Evolutionary conservation across 2,797 vertebrate species (phyloP).

Genomic region (Hephaestus fuliginosus): DNA sequence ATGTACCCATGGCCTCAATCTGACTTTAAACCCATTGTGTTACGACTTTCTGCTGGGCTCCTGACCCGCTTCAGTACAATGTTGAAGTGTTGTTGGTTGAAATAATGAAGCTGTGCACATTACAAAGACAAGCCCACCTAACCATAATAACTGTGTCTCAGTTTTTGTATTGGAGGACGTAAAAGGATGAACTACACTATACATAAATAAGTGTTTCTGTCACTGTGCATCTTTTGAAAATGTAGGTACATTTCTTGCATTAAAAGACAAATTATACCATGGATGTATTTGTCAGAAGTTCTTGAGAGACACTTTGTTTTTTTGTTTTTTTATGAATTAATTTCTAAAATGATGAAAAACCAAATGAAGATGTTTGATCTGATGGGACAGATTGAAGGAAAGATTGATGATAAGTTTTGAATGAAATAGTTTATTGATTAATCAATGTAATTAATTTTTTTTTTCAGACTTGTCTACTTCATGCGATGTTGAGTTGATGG

Average conservation of each 20-base stretch:
- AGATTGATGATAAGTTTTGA: background rate
- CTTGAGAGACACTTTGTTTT: background rate
- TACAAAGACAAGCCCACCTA: background rate
- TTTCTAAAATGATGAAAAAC: background rate
- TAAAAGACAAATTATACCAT: no score
- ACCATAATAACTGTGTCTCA: background rate
- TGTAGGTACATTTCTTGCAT: background rate
- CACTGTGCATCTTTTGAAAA: background rate
- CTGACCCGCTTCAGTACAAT: background rate
- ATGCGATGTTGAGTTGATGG: slow-evolving; percentile 28
- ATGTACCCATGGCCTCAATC: background rate
- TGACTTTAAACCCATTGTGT: background rate
- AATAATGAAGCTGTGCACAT: background rate
- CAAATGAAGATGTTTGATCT: no score
- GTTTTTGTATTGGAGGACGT: background rate
- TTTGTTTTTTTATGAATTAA: background rate
- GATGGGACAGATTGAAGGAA: background rate
- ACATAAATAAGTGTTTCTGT: background rate
- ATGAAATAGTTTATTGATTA: no score
- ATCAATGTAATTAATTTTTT: background rate
- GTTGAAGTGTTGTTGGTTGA: no score
- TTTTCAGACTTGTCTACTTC: slow-evolving; percentile 31
- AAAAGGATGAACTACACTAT: background rate
- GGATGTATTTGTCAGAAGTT: background rate
- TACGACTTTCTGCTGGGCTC: background rate